Percentiles rank a stretch among this genome's conserved stretches.
These are phyloP conservation scores for Scylla paramamosain DNA, from an alignment of 1,140 invertebrate genomes.

Conservation along the genomic window DNA sequence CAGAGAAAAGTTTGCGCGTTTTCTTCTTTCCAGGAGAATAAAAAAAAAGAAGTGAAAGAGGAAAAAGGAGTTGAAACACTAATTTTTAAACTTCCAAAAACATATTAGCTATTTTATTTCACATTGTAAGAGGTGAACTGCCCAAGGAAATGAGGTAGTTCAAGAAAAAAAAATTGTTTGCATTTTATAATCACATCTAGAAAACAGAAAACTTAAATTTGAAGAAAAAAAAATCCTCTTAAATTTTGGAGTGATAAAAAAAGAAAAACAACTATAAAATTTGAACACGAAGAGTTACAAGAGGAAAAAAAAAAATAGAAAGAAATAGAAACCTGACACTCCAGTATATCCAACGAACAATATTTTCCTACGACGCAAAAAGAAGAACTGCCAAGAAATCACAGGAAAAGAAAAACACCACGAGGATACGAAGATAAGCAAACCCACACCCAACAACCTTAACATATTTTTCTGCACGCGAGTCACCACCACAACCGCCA, in stretches of 20 bases:
- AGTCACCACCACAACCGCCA: not conserved
- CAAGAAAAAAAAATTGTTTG: not conserved
- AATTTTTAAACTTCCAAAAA: too few relatives aligned
- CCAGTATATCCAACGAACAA: too few relatives aligned
- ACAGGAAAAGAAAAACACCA: not conserved
- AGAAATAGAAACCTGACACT: too few relatives aligned
- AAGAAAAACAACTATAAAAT: too few relatives aligned
- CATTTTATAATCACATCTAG: too few relatives aligned
- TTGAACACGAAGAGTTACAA: too few relatives aligned
- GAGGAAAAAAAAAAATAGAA: too few relatives aligned
- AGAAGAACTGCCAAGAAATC: not conserved
- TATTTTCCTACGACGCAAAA: too few relatives aligned
- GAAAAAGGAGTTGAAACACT: not conserved
- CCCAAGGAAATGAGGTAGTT: not conserved
- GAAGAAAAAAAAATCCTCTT: too few relatives aligned
- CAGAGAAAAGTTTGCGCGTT: not conserved
- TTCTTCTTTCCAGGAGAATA: not conserved
- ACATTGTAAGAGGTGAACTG: not conserved
- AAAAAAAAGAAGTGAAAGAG: not conserved
- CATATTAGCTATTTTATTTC: too few relatives aligned
- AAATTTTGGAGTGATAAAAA: too few relatives aligned
- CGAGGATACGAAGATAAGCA: not conserved
- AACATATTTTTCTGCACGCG: not conserved
- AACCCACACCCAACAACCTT: not conserved
- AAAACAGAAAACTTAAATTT: too few relatives aligned